These are phyloP conservation scores for Stramonita haemastoma DNA, from an alignment of 2,888 invertebrate genomes.

Conservation along the genomic window DNA sequence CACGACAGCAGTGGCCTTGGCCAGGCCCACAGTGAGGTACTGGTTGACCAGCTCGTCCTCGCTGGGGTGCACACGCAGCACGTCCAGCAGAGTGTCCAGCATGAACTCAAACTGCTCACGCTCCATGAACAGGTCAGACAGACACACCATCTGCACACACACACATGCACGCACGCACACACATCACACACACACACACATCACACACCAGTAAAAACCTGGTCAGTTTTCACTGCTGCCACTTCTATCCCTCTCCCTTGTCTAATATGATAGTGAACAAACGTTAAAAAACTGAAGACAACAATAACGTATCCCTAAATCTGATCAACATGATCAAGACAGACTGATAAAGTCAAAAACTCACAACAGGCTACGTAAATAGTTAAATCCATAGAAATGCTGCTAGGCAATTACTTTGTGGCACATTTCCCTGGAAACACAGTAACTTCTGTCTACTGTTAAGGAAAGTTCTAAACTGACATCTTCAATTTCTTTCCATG, in stretches of 20 bases:
- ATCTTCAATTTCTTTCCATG: too few species aligned
- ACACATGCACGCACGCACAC: not conserved
- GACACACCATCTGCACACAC: slow-evolving; percentile 80
- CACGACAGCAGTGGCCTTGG: slow-evolving; percentile 84
- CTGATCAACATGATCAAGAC: too few species aligned
- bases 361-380: too few species aligned
- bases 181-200: slow-evolving; percentile 17
- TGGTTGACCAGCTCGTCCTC: slow-evolving; percentile 89
- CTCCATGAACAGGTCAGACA: slow-evolving; percentile 86
- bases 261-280: too few species aligned
- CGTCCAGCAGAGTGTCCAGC: slow-evolving; percentile 84
- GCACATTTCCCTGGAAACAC: not conserved
- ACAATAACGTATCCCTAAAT: too few species aligned
- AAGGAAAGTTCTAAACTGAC: too few species aligned
- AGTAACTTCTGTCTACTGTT: not conserved
- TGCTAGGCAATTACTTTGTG: not conserved
- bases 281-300: too few species aligned
- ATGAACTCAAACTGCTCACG: slow-evolving; percentile 88
- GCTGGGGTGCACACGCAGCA: slow-evolving; percentile 82
- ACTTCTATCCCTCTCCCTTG: too few species aligned
- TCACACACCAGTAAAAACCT: not conserved
- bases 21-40: slow-evolving; percentile 83
- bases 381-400: too few species aligned
- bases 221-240: too few species aligned
- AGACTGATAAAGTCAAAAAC: too few species aligned